phyloP scores from a whole-genome alignment of 1,140 invertebrate species.

The Cryptotermes secundus region DNA sequence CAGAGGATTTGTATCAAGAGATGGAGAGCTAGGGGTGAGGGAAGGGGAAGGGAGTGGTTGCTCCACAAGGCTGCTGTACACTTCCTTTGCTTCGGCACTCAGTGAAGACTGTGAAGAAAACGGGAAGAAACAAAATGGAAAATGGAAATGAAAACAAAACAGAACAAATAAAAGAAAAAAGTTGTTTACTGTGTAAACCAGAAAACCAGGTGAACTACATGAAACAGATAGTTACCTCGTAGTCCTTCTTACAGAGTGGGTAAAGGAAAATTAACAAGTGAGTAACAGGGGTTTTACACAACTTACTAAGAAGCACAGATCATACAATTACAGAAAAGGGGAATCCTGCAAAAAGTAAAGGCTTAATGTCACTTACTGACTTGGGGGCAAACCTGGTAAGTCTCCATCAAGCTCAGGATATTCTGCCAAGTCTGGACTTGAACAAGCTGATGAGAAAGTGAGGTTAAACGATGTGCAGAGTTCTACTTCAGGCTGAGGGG shows the following conservation, averaged over 20 bases:
- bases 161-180: constrained; percentile 39
- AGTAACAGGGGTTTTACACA: not conserved
- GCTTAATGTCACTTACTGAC: constrained; percentile 40
- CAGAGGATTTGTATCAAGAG: constrained; percentile 66
- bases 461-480: not conserved
- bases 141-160: constrained; percentile 32
- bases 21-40: not conserved
- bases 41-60: constrained; percentile 53
- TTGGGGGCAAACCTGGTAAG: constrained; percentile 47
- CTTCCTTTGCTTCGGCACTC: constrained; percentile 71
- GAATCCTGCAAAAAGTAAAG: not conserved
- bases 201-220: not conserved
- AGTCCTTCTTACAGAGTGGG: constrained; percentile 41
- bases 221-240: no score
- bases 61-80: constrained; percentile 89
- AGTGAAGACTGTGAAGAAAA: constrained; percentile 60
- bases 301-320: not conserved
- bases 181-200: not conserved
- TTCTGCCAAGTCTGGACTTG: constrained; percentile 50
- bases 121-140: constrained; percentile 35
- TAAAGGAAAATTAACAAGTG: not conserved
- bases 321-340: not conserved
- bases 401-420: constrained; percentile 52
- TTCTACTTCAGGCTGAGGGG: not conserved
- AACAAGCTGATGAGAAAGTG: constrained; percentile 50